These are phyloP conservation scores for Thereva unica DNA, from an alignment of 2,888 invertebrate genomes.

Conservation along the genomic window DNA sequence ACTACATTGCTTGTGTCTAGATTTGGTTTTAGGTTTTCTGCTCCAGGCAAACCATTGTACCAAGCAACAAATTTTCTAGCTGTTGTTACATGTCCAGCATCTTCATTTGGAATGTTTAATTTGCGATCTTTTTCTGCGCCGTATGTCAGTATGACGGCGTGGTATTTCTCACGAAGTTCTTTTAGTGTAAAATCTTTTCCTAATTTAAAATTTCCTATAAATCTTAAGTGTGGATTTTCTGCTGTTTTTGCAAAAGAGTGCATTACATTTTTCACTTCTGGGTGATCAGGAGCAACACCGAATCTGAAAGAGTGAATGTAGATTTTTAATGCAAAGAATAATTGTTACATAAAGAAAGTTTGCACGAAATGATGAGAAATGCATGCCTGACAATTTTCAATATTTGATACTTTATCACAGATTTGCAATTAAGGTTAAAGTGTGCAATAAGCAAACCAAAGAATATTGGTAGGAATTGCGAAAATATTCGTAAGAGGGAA, in stretches of 20 bases:
- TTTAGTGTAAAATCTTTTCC: constrained; percentile 78
- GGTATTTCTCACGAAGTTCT: constrained; percentile 79
- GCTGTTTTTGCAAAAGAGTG: constrained; percentile 92
- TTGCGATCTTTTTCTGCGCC: constrained; percentile 85
- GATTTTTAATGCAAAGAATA: neutral
- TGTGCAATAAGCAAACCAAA: too few relatives aligned
- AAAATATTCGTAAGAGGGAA: too few relatives aligned
- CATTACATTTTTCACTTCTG: constrained; percentile 98
- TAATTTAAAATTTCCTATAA: constrained; percentile 85
- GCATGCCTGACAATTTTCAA: too few relatives aligned
- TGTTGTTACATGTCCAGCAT: constrained; percentile 75
- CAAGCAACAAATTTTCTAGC: constrained; percentile 95
- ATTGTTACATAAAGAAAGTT: neutral
- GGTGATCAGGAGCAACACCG: constrained; percentile 99
- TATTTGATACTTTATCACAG: too few relatives aligned
- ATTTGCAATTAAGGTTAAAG: too few relatives aligned
- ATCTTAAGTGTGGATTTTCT: constrained; percentile 73
- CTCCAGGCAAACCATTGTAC: constrained; percentile 93
- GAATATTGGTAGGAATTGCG: too few relatives aligned
- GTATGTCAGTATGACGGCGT: constrained; percentile 89
- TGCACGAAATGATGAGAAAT: too few relatives aligned
- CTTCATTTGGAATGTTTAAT: constrained; percentile 84
- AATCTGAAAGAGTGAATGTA: constrained; percentile 62
- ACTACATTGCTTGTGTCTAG: constrained; percentile 67
- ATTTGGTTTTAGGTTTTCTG: constrained; percentile 69